Evolutionary conservation across 1,140 invertebrate species (phyloP), one percentile per base, ranked within the genome.

Genomic region (Augochlora pura): DNA sequence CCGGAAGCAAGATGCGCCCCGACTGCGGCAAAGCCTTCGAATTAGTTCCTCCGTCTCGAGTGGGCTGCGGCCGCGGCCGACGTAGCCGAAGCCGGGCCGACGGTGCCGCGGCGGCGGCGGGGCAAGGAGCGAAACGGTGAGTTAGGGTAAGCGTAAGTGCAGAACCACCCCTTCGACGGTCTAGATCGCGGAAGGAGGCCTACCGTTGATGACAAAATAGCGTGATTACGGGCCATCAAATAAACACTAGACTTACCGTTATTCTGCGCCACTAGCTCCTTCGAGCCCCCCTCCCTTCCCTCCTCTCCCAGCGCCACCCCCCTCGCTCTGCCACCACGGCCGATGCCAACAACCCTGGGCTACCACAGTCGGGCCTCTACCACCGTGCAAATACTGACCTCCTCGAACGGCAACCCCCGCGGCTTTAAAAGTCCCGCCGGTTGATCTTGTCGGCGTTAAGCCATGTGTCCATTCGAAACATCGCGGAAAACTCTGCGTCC

Each of bases 221-320:
- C 91, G 91, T 92, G 91, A 91, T 92, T 91, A 92, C 89, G 85
- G 86, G 88, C 90, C 90, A 92, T 92, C 90, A 91, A 91, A 92
- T 92, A 92, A 92, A 91, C 90, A 92, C 89, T 88, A 91, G 90
- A 90, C 88, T 91, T 88, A 88, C 90, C 86, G 88, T 91, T 91
- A 91, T 91, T 90, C 91, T 87, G 90, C 89, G 87, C 90, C 78
- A 72, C 81, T 77, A 60, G 76, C 80, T 87, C 81, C 83, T 87
- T 87, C 85, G 80, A 77, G 71, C 72, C 60, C 39, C 21, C 64
- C 38, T 57, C 18, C 18, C n/a, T n/a, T n/a, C n/a, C n/a, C n/a
- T n/a, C n/a, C n/a, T n/a, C n/a, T n/a, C n/a, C 46, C 25, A 65
- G 21, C 21, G 42, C 42, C 10, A 46, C 39, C 46, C 10, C 46